Conservation (phyloP, 2,113 vertebrate species). For the Xyrauchen texanus region DNA sequence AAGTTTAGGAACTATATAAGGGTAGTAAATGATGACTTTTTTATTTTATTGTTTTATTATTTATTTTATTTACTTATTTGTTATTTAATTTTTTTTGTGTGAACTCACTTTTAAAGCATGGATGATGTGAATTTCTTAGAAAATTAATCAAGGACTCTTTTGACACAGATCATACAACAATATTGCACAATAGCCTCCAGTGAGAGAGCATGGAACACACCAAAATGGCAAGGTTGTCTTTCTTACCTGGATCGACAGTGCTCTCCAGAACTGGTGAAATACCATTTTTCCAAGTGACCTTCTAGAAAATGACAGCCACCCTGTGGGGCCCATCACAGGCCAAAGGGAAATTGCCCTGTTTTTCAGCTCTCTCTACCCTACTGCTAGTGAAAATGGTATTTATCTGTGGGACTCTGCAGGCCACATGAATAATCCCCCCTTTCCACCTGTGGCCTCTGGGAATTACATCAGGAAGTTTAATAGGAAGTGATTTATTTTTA, state of each 20-base stretch:
- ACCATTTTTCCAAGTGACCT: conserved; percentile 79
- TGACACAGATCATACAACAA: conserved; percentile 3
- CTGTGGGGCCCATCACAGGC: conserved; percentile 62
- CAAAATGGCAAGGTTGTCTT: conserved; percentile 58
- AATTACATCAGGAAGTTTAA: conserved; percentile 68
- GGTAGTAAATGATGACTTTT: too few species aligned
- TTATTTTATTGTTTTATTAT: too few species aligned
- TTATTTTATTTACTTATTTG: too few species aligned
- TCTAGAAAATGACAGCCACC: conserved; percentile 76
- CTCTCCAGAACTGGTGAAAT: conserved; percentile 51
- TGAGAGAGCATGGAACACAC: conserved; percentile 67
- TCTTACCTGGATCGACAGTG: conserved; percentile 58
- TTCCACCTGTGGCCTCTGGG: conserved; percentile 66
- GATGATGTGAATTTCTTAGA: too few species aligned
- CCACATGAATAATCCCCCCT: conserved; percentile 71
- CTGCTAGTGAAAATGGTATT: conserved; percentile 79
- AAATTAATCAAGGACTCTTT: too few species aligned
- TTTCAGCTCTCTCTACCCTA: conserved; percentile 71
- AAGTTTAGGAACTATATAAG: too few species aligned
- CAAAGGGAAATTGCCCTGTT: conserved; percentile 73
- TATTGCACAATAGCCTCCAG: conserved; percentile 43
- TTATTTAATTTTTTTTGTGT: too few species aligned
- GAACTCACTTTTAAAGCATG: too few species aligned
- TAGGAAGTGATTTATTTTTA: conserved; percentile 74
- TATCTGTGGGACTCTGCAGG: conserved; percentile 73